Evolutionary conservation across 2,113 vertebrate genomes (phyloP).

Genomic region (Stegastes partitus): DNA sequence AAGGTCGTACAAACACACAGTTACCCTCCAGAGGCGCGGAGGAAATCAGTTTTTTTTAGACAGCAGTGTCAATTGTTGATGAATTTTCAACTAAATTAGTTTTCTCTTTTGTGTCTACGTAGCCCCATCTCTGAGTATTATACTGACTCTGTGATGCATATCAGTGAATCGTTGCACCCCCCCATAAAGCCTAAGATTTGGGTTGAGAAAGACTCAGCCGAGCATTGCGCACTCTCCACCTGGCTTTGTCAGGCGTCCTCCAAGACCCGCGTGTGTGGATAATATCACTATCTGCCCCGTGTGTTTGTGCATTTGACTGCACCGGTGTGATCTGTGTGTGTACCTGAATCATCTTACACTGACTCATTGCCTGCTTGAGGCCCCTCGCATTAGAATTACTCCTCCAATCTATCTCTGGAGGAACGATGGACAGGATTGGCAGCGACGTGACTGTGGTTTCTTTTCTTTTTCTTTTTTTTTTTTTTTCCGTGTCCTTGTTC

Average conservation of each 20-base stretch:
- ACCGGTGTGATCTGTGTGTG: conserved; percentile 2
- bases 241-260: conserved; percentile 7
- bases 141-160: conserved; percentile 20
- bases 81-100: conserved; percentile 12
- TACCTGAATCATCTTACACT: conserved; percentile 34
- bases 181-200: conserved; percentile 21
- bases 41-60: conserved; percentile 22
- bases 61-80: conserved; percentile 32
- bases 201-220: conserved; percentile 10
- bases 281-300: not conserved
- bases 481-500: not conserved
- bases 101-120: not conserved
- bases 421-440: conserved; percentile 37
- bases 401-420: conserved; percentile 23
- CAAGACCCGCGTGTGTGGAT: conserved; percentile 11
- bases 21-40: not conserved
- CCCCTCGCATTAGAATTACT: conserved; percentile 39
- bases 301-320: conserved; percentile 4
- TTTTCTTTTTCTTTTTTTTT: accelerated
- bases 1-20: not conserved
- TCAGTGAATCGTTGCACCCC: conserved; percentile 15
- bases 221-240: not conserved
- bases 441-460: not conserved
- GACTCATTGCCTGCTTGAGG: conserved; percentile 34
- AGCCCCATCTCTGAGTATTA: conserved; percentile 19